A percentile compares a stretch with the other conserved stretches of the same genome.
These are phyloP conservation scores for Caenorhabditis sp. DNA, from an alignment of 2,888 invertebrate species.

Conservation along the genomic window DNA sequence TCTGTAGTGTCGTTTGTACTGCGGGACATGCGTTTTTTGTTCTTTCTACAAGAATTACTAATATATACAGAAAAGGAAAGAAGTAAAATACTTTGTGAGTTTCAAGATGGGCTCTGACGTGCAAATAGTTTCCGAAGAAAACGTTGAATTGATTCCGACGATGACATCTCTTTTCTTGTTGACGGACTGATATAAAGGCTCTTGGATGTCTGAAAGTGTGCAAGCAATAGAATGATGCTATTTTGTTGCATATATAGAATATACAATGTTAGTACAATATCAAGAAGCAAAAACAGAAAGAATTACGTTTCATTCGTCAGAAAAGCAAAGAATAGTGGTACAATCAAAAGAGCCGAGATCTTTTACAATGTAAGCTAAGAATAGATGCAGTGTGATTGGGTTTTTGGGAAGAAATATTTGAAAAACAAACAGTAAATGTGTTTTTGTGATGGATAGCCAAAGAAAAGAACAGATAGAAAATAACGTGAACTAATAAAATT, in stretches of 20 bases:
- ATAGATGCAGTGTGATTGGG: conserved; percentile 22
- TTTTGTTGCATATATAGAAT: not conserved
- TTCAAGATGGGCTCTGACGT: conserved; percentile 63
- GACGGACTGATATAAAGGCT: conserved; percentile 55
- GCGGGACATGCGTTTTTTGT: conserved; percentile 48
- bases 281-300: conserved; percentile 41
- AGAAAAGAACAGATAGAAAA: conserved; percentile 37
- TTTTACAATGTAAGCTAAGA: conserved; percentile 53
- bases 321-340: conserved; percentile 50
- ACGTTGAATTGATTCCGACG: conserved; percentile 72
- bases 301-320: conserved; percentile 49
- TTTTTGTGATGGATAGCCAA: conserved; percentile 21
- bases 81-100: conserved; percentile 35
- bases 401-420: conserved; percentile 1
- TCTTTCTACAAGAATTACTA: conserved; percentile 39
- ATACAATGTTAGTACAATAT: conserved; percentile 51
- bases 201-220: conserved; percentile 54
- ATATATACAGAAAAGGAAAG: not conserved
- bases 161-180: conserved; percentile 65
- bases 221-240: conserved; percentile 6
- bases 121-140: conserved; percentile 68
- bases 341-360: conserved; percentile 61
- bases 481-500: conserved; percentile 41
- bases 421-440: conserved; percentile 1
- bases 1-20: conserved; percentile 62